phyloP scores from a whole-genome alignment of 64 coral and sea anemone species.

The Stichodactyla mertensii region DNA sequence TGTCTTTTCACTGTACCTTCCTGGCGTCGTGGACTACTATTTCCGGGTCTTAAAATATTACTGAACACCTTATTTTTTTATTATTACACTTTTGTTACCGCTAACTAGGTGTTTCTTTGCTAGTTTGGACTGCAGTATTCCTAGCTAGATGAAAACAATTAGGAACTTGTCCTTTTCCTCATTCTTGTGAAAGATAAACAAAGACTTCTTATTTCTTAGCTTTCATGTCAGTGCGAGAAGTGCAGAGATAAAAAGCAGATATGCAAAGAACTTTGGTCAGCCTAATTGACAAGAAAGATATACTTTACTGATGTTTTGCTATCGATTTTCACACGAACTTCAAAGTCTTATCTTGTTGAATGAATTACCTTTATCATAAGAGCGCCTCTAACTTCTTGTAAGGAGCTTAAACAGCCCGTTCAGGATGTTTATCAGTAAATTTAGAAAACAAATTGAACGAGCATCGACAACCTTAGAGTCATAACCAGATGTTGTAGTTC shows the following conservation, averaged over 20 bases:
- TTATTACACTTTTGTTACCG: neutral
- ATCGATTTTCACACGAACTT: neutral
- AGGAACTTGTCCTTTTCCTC: neutral
- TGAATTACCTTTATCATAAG: neutral
- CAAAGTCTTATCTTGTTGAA: neutral
- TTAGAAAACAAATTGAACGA: neutral
- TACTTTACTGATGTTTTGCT: neutral
- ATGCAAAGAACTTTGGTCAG: neutral
- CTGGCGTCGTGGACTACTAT: neutral
- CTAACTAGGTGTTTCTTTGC: neutral
- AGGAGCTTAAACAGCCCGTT: neutral
- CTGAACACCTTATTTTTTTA: slow-evolving; percentile 2
- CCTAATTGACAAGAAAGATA: slow-evolving; percentile 6
- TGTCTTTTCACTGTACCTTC: neutral
- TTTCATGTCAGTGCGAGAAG: neutral
- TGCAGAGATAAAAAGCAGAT: neutral
- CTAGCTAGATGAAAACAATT: neutral
- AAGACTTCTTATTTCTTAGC: neutral
- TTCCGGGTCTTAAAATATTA: slow-evolving; percentile 9
- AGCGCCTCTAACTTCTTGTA: neutral
- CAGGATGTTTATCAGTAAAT: slow-evolving; percentile 2
- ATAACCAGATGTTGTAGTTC: neutral
- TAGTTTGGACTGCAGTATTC: neutral
- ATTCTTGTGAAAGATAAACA: neutral
- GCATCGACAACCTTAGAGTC: neutral